These are phyloP conservation scores for Zaprionus gabonicus DNA, from an alignment of 1,140 invertebrate genomes.

Conservation along the genomic window DNA sequence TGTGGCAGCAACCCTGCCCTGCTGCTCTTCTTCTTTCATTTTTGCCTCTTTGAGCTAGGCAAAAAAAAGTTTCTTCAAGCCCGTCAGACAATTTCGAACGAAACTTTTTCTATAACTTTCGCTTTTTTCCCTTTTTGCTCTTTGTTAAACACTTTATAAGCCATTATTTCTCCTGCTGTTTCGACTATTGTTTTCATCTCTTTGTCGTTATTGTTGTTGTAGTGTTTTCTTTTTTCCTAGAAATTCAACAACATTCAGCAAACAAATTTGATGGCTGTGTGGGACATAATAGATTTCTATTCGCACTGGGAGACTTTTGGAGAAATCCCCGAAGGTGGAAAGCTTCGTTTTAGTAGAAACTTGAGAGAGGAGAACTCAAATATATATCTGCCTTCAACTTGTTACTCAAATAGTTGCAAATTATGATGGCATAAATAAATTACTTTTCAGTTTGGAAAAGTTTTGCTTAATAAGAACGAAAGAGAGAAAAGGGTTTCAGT, in stretches of 20 bases:
- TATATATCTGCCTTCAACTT: not conserved
- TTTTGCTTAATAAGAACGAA: not conserved
- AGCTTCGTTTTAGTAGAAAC: not conserved
- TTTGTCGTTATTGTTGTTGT: not conserved
- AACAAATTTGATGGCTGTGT: not conserved
- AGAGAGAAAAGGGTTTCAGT: not conserved
- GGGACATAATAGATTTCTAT: slow-evolving; percentile 1
- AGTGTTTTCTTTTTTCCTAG: not conserved
- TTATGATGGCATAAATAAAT: slow-evolving; percentile 4
- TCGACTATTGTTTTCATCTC: slow-evolving; percentile 26
- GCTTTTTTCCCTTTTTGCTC: slow-evolving; percentile 27
- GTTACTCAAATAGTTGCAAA: slow-evolving; percentile 9
- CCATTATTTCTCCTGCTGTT: slow-evolving; percentile 60
- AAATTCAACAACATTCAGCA: slow-evolving; percentile 27
- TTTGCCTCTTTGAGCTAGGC: slow-evolving; percentile 9
- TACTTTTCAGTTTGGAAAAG: not conserved
- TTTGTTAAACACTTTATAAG: slow-evolving; percentile 63
- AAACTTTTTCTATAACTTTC: slow-evolving; percentile 43
- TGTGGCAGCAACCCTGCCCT: slow-evolving; percentile 14
- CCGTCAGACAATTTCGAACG: slow-evolving; percentile 52
- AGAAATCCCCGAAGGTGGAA: slow-evolving; percentile 1
- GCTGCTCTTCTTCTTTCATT: slow-evolving; percentile 13
- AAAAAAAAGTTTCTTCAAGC: slow-evolving; percentile 21
- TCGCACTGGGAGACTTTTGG: slow-evolving; percentile 6
- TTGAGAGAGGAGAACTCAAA: not conserved